phyloP scores from a whole-genome alignment of 1,140 invertebrate genomes.

The Apis florea region DNA sequence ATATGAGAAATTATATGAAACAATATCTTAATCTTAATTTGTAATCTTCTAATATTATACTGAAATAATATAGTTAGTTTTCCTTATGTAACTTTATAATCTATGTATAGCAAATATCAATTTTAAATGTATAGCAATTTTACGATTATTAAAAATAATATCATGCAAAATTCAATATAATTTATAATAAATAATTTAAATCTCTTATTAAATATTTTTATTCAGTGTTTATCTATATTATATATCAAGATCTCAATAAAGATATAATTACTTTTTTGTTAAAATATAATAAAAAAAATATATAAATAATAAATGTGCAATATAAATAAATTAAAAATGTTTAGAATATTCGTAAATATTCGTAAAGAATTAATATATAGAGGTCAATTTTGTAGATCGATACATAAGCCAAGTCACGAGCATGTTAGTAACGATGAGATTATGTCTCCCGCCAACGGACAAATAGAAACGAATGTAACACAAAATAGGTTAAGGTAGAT shows the following conservation, averaged over 20 bases:
- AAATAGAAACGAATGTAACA: constrained; percentile 9
- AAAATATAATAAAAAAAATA: not conserved
- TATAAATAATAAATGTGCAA: not conserved
- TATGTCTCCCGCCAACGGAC: constrained; percentile 40
- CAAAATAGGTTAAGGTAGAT: constrained; percentile 35
- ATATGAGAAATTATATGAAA: not conserved
- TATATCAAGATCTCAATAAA: not conserved
- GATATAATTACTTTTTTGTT: not conserved
- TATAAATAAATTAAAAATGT: not conserved
- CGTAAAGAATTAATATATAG: constrained; percentile 15
- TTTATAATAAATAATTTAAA: not conserved
- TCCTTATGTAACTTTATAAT: constrained; percentile 36
- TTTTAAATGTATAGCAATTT: constrained; percentile 26
- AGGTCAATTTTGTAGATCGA: constrained; percentile 41
- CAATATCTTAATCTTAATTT: constrained; percentile 23
- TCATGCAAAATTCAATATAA: not conserved
- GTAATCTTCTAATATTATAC: constrained; percentile 31
- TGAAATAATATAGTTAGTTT: constrained; percentile 4
- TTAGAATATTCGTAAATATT: constrained; percentile 8
- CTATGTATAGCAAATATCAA: constrained; percentile 13
- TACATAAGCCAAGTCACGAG: constrained; percentile 38
- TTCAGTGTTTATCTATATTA: not conserved
- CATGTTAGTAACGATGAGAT: constrained; percentile 28
- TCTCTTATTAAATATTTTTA: not conserved
- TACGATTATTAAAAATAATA: not conserved